Percentiles rank a stretch among this genome's conserved stretches.
Evolutionary conservation across 1,140 invertebrate species (phyloP).

Genomic region (Aphis gossypii): DNA sequence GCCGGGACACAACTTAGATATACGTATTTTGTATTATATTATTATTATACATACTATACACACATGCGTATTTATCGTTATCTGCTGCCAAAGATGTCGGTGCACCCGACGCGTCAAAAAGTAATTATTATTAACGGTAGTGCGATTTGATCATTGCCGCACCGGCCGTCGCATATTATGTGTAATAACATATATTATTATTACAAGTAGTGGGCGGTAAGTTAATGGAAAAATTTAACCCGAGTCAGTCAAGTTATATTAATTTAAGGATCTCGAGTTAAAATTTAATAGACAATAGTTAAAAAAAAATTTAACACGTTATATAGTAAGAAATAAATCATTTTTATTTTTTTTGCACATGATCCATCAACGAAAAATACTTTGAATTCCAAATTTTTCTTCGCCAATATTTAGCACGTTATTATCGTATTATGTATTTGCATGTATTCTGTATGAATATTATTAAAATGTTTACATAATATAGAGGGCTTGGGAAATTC

Average conservation of each 20-base stretch:
- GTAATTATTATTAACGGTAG: constrained; percentile 29
- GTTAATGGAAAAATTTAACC: constrained; percentile 17
- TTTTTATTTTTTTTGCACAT: not conserved
- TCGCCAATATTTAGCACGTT: not conserved
- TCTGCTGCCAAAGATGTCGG: not conserved
- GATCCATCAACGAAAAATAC: not conserved
- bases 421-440: not conserved
- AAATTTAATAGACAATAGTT: not conserved
- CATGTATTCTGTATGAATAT: not conserved
- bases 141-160: constrained; percentile 27
- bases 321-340: not conserved
- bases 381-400: not conserved
- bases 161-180: not conserved
- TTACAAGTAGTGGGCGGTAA: not conserved
- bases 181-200: constrained; percentile 14
- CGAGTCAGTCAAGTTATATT: not conserved
- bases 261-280: not conserved
- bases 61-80: not conserved
- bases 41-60: not conserved
- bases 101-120: not conserved
- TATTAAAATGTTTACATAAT: not conserved
- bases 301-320: not conserved
- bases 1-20: not conserved
- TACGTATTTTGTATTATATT: not conserved
- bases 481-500: too few relatives aligned